Conservation (phyloP, 1,140 invertebrate species). For the Nomia melanderi region DNA sequence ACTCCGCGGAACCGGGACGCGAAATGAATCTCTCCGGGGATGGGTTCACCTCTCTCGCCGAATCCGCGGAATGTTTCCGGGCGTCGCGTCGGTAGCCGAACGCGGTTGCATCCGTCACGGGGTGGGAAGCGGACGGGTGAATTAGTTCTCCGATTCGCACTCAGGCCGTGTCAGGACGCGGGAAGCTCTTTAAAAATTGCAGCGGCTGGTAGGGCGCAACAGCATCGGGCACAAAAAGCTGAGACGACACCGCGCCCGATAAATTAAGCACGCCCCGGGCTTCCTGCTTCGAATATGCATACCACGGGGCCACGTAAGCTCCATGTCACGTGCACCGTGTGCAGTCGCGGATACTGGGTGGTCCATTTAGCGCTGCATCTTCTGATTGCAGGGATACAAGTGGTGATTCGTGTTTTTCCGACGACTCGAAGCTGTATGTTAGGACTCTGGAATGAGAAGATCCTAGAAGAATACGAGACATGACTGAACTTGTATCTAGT, state of each 20-base stretch:
- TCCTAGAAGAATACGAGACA: too few species aligned
- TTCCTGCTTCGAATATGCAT: slow-evolving; percentile 20
- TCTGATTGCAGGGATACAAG: too few species aligned
- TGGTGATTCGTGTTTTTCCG: too few species aligned
- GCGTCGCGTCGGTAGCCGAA: neutral
- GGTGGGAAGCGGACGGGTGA: neutral
- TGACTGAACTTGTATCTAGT: too few species aligned
- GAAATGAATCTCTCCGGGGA: neutral
- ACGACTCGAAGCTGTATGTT: too few species aligned
- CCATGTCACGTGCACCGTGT: slow-evolving; percentile 7
- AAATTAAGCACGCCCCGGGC: slow-evolving; percentile 37
- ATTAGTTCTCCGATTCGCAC: slow-evolving; percentile 12
- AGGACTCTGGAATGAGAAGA: too few species aligned
- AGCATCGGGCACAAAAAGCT: slow-evolving; percentile 20
- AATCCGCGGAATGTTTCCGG: neutral
- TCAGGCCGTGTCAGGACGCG: neutral
- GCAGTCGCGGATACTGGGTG: neutral
- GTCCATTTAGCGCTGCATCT: too few species aligned
- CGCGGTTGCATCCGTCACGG: neutral
- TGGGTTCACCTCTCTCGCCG: neutral
- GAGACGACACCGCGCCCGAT: slow-evolving; percentile 15
- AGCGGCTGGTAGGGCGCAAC: neutral
- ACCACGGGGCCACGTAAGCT: slow-evolving; percentile 17
- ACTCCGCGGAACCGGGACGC: neutral
- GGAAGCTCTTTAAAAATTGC: slow-evolving; percentile 21